Evolutionary conservation across 1,140 invertebrate species (phyloP), one percentile per base, ranked within the genome.

Genomic region (Camponotus pennsylvanicus): DNA sequence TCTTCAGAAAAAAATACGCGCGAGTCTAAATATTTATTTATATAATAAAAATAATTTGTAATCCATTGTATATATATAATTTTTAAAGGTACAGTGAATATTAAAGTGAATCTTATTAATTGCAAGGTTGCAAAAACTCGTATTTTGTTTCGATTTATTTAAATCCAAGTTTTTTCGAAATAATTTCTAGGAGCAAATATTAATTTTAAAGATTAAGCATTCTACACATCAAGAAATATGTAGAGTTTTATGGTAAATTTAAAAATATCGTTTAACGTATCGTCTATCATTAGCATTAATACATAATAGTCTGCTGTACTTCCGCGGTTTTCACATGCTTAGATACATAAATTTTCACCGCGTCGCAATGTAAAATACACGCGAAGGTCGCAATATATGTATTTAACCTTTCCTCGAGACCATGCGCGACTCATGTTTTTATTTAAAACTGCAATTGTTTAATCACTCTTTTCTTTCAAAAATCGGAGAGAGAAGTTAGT

Each of bases 291-390:
- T 80, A 80, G 1, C 52, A 61, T 82, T 21, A 13, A 82, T 45
- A 21, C 15, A 37, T 49, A 37, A 59, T 18, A 42, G 11, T 11
- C 18, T 37, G 13, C 21, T 21, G 55, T 27, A 52, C 18, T 75
- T 63, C 69, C 67, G 67, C n/a, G 27, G 63, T 49, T 73, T 83
- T 6, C 64, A 18, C 37, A 9, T 13, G 45, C 15, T 70, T 70
- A 32, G 37, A 78, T 7, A 61, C 49, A 80, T 80, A 42, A 61
- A 83, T 61, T 61, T 73, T 11, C 66, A 18, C 13, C 40, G 27
- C 67, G 18, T 57, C 52, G 6, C 37, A 40, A 27, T 7, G 34
- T 37, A 42, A 52, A 18, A 52, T 52, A 4, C 18, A 70, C 21
- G 34, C 9, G 13, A 5, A 0, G 37, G 5, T 37, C 37, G 37